Base-by-base conservation (phyloP, 2,888 invertebrate genomes). In the Cabera pusaria region DNA sequence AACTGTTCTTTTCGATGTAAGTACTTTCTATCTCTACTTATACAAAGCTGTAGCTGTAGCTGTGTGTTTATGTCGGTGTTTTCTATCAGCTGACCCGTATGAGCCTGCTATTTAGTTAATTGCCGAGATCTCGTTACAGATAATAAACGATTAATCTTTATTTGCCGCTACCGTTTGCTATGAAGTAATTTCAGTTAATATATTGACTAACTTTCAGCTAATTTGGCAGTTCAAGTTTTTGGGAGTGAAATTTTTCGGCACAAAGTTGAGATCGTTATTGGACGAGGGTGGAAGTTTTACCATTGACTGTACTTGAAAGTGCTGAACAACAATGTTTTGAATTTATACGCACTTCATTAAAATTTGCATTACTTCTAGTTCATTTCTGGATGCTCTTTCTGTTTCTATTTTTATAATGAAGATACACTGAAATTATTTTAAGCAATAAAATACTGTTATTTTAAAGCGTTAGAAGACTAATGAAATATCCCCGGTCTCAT, bases 51-150 rank as follows among this genome's bases (percentile, higher is more conserved):
- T n/a, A n/a, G n/a, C n/a, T n/a, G n/a, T n/a, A n/a, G n/a, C n/a
- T n/a, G n/a, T n/a, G n/a, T n/a, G n/a, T n/a, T n/a, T n/a, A n/a
- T n/a, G n/a, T n/a, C n/a, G n/a, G n/a, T n/a, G n/a, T n/a, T n/a
- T n/a, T 14, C 18, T 10, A 21, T 19, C 32, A 34, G 28, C 35
- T 16, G 23, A 38, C 32, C 32, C 43, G 47, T 43, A 57, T 63
- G 48, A 61, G 57, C 60, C 14, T 4, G 12, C 12, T 55, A 57
- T 66, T 68, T 65, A 64, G 49, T 60, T 75, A 74, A 78, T 73
- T 71, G 65, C 54, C 44, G 51, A 63, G 67, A 75, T 72, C 59
- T 48, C 41, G 58, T 47, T 24, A 22, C 31, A 22, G 54, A 52
- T 54, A 56, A 52, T 65, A 60, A 43, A 25, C 31, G 41, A 44